Conservation (phyloP, 2,888 invertebrate species). For the Helicoverpa assulta region DNA sequence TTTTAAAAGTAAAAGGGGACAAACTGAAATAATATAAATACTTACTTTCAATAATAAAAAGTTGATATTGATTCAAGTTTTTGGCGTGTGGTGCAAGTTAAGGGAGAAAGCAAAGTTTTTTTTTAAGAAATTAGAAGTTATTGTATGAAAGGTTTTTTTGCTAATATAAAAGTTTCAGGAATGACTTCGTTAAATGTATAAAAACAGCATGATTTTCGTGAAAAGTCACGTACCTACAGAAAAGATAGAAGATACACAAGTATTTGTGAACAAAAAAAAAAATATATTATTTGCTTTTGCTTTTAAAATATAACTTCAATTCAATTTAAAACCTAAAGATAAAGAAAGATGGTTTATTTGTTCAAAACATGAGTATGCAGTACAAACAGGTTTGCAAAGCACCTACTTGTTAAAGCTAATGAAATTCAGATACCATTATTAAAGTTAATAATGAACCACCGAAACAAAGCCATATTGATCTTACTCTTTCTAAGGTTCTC, state of each 20-base stretch:
- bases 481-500: background rate
- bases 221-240: too few relatives aligned
- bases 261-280: background rate
- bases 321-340: too few relatives aligned
- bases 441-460: too few relatives aligned
- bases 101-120: constrained; percentile 35
- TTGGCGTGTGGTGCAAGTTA: constrained; percentile 62
- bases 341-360: too few relatives aligned
- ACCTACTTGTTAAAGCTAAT: too few relatives aligned
- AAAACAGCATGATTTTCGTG: background rate
- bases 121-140: background rate
- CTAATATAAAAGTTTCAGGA: background rate
- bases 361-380: too few relatives aligned
- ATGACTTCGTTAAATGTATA: background rate
- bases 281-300: too few relatives aligned
- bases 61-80: constrained; percentile 77
- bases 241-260: background rate
- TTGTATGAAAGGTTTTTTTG: constrained; percentile 14
- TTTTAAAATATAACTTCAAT: too few relatives aligned
- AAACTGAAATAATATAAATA: constrained; percentile 89
- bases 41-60: constrained; percentile 89
- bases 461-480: background rate
- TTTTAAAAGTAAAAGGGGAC: constrained; percentile 84
- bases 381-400: too few relatives aligned
- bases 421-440: too few relatives aligned